A percentile compares a stretch with the other conserved stretches of the same genome.
phyloP scores from a whole-genome alignment of 2,113 vertebrate genomes.

The Struthidea cinerea region DNA sequence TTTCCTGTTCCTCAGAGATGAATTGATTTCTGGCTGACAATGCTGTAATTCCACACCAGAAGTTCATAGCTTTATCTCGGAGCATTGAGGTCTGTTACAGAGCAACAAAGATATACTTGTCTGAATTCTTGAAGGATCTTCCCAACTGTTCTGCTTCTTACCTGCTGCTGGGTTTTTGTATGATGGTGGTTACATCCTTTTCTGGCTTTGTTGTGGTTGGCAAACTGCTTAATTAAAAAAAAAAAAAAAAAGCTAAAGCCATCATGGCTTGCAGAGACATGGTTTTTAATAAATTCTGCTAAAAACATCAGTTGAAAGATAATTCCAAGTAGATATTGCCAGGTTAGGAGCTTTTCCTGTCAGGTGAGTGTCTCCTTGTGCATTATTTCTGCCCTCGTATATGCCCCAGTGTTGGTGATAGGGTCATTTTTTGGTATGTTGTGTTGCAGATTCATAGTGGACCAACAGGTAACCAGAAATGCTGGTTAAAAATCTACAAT shows the following conservation, averaged over 20 bases:
- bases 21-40: background rate
- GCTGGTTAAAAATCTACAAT: background rate
- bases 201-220: background rate
- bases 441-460: background rate
- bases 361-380: background rate
- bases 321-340: background rate
- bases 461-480: background rate
- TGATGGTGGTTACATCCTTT: background rate
- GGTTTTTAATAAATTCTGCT: background rate
- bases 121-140: background rate
- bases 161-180: background rate
- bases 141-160: background rate
- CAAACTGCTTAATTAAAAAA: background rate
- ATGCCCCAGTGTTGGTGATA: background rate
- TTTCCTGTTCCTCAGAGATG: background rate
- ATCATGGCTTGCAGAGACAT: background rate
- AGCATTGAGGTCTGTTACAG: background rate
- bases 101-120: background rate
- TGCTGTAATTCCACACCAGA: background rate
- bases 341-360: background rate
- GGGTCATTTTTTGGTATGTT: background rate
- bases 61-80: background rate
- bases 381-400: background rate
- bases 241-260: background rate
- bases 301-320: background rate